A percentile compares a stretch with the other conserved stretches of the same genome.
These are phyloP conservation scores for Cyrtonyx montezumae DNA, from an alignment of 2,113 vertebrate species.

Conservation along the genomic window DNA sequence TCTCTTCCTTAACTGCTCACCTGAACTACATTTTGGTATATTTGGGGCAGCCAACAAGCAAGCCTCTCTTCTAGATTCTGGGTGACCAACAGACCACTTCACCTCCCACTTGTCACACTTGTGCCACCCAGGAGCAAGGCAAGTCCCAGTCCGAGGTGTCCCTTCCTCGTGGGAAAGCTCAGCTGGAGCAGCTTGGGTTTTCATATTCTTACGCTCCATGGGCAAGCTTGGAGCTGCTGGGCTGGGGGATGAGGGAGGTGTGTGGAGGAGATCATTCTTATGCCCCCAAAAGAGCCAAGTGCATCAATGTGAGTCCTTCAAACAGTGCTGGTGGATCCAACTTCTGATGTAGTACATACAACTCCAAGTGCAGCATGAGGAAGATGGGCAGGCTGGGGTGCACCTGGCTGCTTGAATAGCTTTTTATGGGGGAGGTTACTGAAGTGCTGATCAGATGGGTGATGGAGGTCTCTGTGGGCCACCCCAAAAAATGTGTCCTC, in stretches of 20 bases:
- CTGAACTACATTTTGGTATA: not conserved
- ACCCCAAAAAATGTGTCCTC: rapidly evolving
- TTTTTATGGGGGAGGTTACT: not conserved
- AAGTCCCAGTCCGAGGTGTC: not conserved
- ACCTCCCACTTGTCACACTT: not conserved
- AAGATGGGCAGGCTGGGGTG: not conserved
- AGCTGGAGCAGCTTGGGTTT: not conserved
- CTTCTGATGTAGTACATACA: not conserved
- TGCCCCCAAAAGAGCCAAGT: not conserved
- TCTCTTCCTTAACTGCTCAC: not conserved
- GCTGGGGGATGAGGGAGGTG: not conserved
- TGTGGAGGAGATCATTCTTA: rapidly evolving
- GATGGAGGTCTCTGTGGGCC: not conserved
- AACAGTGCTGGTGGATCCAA: not conserved
- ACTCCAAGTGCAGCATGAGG: not conserved
- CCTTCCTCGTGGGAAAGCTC: not conserved
- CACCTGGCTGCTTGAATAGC: not conserved
- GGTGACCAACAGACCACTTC: not conserved
- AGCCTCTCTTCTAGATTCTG: not conserved
- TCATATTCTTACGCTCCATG: not conserved
- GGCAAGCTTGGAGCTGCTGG: not conserved
- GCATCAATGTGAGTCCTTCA: not conserved
- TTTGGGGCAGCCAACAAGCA: not conserved
- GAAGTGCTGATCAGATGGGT: not conserved
- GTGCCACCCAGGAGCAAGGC: too few species aligned